Conservation (phyloP, 2,797 vertebrate species). For the Mus caroli region DNA sequence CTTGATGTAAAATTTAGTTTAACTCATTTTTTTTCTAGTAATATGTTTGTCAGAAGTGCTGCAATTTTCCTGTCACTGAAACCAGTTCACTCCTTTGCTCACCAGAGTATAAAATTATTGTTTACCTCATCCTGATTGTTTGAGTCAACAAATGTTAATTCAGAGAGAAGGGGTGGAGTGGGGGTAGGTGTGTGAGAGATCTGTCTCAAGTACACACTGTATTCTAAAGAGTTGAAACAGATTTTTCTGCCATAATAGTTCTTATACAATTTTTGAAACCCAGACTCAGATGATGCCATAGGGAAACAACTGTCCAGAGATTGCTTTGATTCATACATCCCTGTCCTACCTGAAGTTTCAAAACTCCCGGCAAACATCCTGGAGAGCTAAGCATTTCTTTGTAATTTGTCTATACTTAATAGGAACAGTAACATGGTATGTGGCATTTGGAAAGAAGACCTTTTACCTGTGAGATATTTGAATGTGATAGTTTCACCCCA, state of each 20-base stretch:
- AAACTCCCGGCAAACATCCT: not conserved
- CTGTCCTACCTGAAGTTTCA: too few relatives aligned
- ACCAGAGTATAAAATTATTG: constrained; percentile 66
- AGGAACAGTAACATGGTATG: not conserved
- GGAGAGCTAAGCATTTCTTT: not conserved
- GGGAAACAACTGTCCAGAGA: not conserved
- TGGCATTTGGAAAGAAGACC: not conserved
- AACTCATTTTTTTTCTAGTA: constrained; percentile 74
- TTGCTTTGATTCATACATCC: not conserved
- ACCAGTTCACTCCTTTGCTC: constrained; percentile 43
- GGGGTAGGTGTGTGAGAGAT: not conserved
- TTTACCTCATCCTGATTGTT: constrained; percentile 68
- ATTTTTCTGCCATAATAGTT: constrained; percentile 23
- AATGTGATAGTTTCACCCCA: not conserved
- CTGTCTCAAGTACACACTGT: not conserved
- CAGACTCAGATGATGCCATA: not conserved
- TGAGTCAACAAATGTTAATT: constrained; percentile 65
- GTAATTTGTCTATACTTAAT: not conserved
- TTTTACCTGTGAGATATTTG: not conserved
- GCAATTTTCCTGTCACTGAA: constrained; percentile 80
- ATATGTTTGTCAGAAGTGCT: constrained; percentile 70
- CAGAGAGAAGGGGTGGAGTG: not conserved
- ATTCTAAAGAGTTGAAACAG: not conserved
- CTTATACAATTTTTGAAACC: constrained; percentile 5
- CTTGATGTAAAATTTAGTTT: constrained; percentile 81